These are phyloP conservation scores for Apostichopus californicus DNA, from an alignment of 35 echinoderm and acorn worm genomes.

Conservation along the genomic window DNA sequence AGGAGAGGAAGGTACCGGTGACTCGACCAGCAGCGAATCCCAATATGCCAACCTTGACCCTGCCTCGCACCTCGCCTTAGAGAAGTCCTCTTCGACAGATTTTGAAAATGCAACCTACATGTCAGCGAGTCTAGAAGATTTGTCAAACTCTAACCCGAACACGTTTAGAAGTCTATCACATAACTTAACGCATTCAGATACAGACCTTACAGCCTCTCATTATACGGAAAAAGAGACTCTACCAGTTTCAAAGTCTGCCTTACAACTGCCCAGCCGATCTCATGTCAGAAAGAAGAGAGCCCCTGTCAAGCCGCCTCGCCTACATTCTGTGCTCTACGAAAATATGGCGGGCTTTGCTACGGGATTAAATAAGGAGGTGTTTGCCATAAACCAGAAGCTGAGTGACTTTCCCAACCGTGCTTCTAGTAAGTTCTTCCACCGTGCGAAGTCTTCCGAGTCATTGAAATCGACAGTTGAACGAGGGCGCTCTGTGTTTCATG, in stretches of 20 bases:
- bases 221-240: slow-evolving; percentile 39
- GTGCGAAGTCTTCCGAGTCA: slow-evolving; percentile 6
- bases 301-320: slow-evolving; percentile 16
- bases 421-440: slow-evolving; percentile 57
- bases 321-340: slow-evolving; percentile 79
- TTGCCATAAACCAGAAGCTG: slow-evolving; percentile 8
- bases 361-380: not conserved
- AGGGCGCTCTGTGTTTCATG: slow-evolving; percentile 77
- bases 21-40: not conserved
- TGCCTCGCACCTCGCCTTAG: not conserved
- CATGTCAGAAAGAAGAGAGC: slow-evolving; percentile 8
- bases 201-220: not conserved
- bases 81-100: not conserved
- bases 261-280: slow-evolving; percentile 14
- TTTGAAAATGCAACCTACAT: slow-evolving; percentile 39
- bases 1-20: not conserved
- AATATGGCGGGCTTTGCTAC: slow-evolving; percentile 53
- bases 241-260: slow-evolving; percentile 54
- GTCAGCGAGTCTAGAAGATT: slow-evolving; percentile 29
- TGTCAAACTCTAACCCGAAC: not conserved
- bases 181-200: slow-evolving; percentile 40
- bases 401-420: slow-evolving; percentile 44
- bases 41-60: slow-evolving; percentile 33
- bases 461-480: slow-evolving; percentile 39
- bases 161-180: not conserved